A percentile compares a stretch with the other conserved stretches of the same genome.
Evolutionary conservation across 2,797 vertebrate genomes (phyloP).

Genomic region (Lophotriccus pileatus): DNA sequence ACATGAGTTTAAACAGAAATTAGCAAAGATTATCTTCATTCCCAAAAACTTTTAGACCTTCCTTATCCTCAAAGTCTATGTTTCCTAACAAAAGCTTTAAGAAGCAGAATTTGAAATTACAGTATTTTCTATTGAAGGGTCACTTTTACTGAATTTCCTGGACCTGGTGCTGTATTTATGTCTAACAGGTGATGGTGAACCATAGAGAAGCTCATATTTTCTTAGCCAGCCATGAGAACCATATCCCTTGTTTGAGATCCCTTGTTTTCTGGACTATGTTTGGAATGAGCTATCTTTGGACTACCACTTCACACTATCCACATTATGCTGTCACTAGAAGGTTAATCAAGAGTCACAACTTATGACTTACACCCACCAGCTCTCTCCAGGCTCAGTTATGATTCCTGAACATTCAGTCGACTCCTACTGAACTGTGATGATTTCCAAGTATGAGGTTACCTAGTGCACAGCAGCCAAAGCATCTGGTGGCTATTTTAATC

Average conservation of each 20-base stretch:
- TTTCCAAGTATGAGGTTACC: background rate
- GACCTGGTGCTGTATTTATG: background rate
- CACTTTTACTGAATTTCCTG: background rate
- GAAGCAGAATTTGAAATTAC: background rate
- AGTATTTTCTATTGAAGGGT: background rate
- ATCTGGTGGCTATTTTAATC: background rate
- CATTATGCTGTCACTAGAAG: background rate
- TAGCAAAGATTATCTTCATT: background rate
- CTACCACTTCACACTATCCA: background rate
- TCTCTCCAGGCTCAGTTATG: background rate
- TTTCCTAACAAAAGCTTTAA: background rate
- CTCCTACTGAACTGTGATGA: background rate
- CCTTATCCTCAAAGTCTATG: background rate
- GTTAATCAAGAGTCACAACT: background rate
- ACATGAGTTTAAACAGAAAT: background rate
- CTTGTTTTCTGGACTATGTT: background rate
- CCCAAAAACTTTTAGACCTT: background rate
- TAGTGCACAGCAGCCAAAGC: background rate
- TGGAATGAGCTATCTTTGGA: background rate
- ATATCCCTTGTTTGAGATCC: background rate
- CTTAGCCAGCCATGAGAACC: constrained; percentile 12
- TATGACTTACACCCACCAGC: background rate
- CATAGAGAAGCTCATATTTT: constrained; percentile 6
- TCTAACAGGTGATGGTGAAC: background rate
- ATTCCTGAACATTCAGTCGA: background rate